Base-by-base conservation (phyloP, 2,888 invertebrate genomes). In the Oligia strigilis region DNA sequence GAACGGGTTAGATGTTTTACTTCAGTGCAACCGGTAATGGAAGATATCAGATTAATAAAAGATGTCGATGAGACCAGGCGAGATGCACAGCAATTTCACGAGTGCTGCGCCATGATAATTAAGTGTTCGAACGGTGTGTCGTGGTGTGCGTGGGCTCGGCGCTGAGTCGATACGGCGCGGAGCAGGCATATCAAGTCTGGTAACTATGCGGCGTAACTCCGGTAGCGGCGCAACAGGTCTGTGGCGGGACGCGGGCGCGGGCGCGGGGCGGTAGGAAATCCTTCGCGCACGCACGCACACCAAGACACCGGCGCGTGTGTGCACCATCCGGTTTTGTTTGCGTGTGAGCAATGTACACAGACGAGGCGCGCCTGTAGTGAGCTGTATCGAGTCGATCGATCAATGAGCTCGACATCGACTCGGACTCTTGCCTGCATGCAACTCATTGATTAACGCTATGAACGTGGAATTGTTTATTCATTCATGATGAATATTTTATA, bases 171-270 rank as follows among this genome's bases (percentile, higher is more conserved):
- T 88, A 92, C 90, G 91, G 91, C 90, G 91, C 92, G 91, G 94
- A 94, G 94, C 95, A 93, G 93, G 95, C 96, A 95, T 95, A 96
- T 95, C 96, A 93, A 95, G 95, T 95, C 96, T 95, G 96, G 97
- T 96, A 97, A 97, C 96, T 97, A 97, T 96, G 96, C 97, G 95
- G 97, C 97, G 97, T 97, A 97, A 97, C 97, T 97, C 97, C 97
- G 95, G 97, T 97, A 97, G 97, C 97, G 93, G 94, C 95, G 95
- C 95, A 97, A 96, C 97, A 97, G 97, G 97, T 97, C 97, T 94
- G 97, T 95, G 94, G 95, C 94, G 95, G 95, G 92, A 91, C 89
- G 92, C 78, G 89, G 83, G 93, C 89, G 92, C 90, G 92, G 93
- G 91, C 92, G 95, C 93, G 95, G 95, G 94, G 93, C 93, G 95